phyloP scores from a whole-genome alignment of 2,113 vertebrate species.

The Miniopterus natalensis region DNA sequence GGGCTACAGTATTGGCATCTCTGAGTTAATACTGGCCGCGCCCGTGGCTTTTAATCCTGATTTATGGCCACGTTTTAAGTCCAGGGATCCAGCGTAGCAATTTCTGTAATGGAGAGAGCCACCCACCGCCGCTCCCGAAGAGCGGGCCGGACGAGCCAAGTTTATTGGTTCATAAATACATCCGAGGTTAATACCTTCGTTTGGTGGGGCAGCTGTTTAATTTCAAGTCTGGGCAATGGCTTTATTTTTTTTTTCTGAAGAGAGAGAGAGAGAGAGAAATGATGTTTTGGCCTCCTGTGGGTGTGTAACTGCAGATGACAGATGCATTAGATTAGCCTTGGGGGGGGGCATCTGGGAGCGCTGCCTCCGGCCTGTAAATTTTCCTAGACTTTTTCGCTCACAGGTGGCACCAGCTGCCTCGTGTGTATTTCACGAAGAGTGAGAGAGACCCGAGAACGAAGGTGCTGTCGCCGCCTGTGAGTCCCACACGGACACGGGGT shows the following conservation, averaged over 20 bases:
- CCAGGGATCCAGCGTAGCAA: conserved; percentile 34
- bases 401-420: conserved; percentile 60
- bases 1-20: neutral
- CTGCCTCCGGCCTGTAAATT: conserved; percentile 72
- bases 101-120: conserved; percentile 72
- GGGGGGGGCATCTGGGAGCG: conserved; percentile 64
- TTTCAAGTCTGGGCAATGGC: conserved; percentile 64
- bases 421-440: conserved; percentile 42
- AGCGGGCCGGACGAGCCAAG: neutral
- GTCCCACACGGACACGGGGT: rapidly evolving
- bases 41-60: conserved; percentile 32
- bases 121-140: neutral
- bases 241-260: conserved; percentile 62
- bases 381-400: conserved; percentile 70
- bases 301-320: conserved; percentile 77
- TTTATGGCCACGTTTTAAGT: neutral
- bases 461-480: neutral
- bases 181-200: conserved; percentile 75
- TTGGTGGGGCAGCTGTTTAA: conserved; percentile 78
- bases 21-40: neutral
- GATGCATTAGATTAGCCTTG: conserved; percentile 78
- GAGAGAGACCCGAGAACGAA: neutral
- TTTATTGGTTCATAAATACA: conserved; percentile 73
- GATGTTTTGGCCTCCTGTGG: conserved; percentile 72
- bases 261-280: neutral